phyloP scores from a whole-genome alignment of 2,888 invertebrate genomes.

The Netelia inedita region DNA sequence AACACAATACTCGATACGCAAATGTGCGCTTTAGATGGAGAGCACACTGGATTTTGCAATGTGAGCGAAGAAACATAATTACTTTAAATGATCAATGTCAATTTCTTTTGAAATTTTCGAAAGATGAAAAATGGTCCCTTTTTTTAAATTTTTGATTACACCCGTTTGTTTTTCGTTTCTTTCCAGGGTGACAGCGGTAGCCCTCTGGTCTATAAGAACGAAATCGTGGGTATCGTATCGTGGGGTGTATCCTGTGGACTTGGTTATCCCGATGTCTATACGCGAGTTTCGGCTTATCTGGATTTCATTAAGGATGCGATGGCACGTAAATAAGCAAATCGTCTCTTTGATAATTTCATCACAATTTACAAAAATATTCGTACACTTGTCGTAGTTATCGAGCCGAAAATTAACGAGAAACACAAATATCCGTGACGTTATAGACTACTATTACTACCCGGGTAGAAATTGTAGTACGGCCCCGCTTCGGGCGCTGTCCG shows the following conservation, averaged over 20 bases:
- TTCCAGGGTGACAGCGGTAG: constrained; percentile 70
- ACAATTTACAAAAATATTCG: no score
- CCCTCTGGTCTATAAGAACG: constrained; percentile 67
- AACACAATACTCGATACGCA: constrained; percentile 61
- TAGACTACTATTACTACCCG: no score
- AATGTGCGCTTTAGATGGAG: constrained; percentile 65
- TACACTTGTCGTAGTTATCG: no score
- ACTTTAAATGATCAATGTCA: neutral
- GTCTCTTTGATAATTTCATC: no score
- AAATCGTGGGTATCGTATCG: constrained; percentile 69
- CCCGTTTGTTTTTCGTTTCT: no score
- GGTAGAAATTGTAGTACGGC: no score
- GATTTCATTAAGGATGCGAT: constrained; percentile 41
- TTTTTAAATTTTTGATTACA: no score
- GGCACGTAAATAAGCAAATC: neutral
- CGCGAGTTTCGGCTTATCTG: constrained; percentile 61
- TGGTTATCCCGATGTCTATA: constrained; percentile 67
- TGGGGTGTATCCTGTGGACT: constrained; percentile 53
- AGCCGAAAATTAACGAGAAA: no score
- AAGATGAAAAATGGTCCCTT: neutral
- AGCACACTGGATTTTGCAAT: constrained; percentile 65
- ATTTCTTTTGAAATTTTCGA: neutral
- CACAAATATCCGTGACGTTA: no score
- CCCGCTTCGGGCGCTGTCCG: no score
- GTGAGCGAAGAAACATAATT: constrained; percentile 52